Percentiles rank a stretch among this genome's conserved stretches.
These are phyloP conservation scores for Spisula subtruncata DNA, from an alignment of 2,888 invertebrate species.

Conservation along the genomic window DNA sequence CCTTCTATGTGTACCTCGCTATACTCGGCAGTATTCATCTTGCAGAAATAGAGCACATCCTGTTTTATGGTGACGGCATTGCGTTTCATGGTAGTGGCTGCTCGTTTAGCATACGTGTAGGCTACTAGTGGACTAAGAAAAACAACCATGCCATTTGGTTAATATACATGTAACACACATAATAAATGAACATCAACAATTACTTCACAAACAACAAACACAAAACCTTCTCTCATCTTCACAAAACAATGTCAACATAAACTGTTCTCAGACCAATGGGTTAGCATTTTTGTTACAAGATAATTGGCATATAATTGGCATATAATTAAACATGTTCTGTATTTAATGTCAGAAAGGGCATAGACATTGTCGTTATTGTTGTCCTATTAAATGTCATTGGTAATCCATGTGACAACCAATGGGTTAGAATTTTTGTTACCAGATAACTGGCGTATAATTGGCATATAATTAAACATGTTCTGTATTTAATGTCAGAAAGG, in stretches of 20 bases:
- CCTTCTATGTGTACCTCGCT: constrained; percentile 78
- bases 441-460: too few relatives aligned
- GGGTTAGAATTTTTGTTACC: too few relatives aligned
- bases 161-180: constrained; percentile 23
- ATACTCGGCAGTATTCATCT: constrained; percentile 85
- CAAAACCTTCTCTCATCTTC: not conserved
- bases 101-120: constrained; percentile 82
- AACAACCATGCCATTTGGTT: constrained; percentile 26
- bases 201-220: not conserved
- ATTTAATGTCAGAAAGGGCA: too few relatives aligned
- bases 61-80: constrained; percentile 86
- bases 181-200: not conserved
- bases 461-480: too few relatives aligned
- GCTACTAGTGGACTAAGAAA: constrained; percentile 68
- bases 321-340: too few relatives aligned
- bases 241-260: constrained; percentile 1
- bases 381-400: too few relatives aligned
- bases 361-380: too few relatives aligned
- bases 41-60: constrained; percentile 85
- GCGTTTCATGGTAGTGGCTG: constrained; percentile 87
- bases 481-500: too few relatives aligned
- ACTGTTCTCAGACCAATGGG: too few relatives aligned
- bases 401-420: too few relatives aligned
- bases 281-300: too few relatives aligned
- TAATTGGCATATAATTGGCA: too few relatives aligned